Conservation (phyloP, 2,888 invertebrate species). For the Biston betularia region DNA sequence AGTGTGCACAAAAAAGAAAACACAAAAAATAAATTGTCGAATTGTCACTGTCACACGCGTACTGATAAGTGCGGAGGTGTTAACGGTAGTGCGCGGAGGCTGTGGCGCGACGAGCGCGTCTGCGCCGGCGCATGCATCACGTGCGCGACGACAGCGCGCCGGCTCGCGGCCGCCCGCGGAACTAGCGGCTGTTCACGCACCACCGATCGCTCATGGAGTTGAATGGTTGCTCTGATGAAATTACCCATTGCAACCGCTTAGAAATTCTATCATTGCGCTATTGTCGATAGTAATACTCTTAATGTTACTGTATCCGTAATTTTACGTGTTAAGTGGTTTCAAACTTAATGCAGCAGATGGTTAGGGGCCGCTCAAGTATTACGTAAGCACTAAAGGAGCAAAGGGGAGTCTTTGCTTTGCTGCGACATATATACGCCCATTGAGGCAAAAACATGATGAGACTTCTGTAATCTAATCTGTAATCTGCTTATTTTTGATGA, state of each 20-base stretch:
- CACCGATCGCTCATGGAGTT: slow-evolving; percentile 58
- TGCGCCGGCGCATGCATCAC: slow-evolving; percentile 81
- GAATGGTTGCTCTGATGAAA: slow-evolving; percentile 56
- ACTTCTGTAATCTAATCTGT: no score
- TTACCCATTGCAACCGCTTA: slow-evolving; percentile 45
- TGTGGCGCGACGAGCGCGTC: slow-evolving; percentile 78
- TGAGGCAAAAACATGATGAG: no score
- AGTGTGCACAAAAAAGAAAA: slow-evolving; percentile 50
- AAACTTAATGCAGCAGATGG: background rate
- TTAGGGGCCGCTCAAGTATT: no score
- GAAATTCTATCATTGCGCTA: slow-evolving; percentile 42
- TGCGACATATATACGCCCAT: no score
- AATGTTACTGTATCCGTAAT: slow-evolving; percentile 43
- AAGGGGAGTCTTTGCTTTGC: no score
- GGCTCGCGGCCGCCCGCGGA: slow-evolving; percentile 64
- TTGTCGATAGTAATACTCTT: slow-evolving; percentile 33
- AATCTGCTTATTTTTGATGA: no score
- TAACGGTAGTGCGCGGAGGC: slow-evolving; percentile 75
- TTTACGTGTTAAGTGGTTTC: slow-evolving; percentile 23
- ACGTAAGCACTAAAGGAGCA: no score
- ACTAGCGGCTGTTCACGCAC: slow-evolving; percentile 76
- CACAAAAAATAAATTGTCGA: slow-evolving; percentile 45
- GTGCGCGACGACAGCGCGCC: slow-evolving; percentile 74
- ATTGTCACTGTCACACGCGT: slow-evolving; percentile 73
- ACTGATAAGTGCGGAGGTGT: slow-evolving; percentile 63